Evolutionary conservation across 1,140 invertebrate genomes (phyloP).

Genomic region (Meloidogyne chitwoodi): DNA sequence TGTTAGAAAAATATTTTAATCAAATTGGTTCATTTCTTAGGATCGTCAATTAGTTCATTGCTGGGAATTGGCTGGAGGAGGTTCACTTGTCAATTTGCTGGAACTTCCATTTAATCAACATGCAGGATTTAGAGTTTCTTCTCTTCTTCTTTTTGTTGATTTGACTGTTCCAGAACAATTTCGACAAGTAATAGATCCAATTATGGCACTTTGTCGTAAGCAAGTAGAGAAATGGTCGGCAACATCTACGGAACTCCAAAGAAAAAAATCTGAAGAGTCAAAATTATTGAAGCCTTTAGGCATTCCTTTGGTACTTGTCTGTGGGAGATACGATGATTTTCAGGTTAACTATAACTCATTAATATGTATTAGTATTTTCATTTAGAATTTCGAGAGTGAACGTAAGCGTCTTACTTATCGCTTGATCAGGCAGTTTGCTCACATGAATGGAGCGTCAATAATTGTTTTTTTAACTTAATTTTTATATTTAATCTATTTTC

Average conservation of each 20-base stretch:
- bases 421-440: slow-evolving; percentile 29
- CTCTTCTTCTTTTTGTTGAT: slow-evolving; percentile 26
- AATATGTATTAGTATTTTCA: neutral
- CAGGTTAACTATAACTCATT: slow-evolving; percentile 5
- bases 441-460: slow-evolving; percentile 30
- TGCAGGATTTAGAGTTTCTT: slow-evolving; percentile 3
- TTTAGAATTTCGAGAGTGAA: slow-evolving; percentile 31
- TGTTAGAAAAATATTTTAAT: neutral
- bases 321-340: slow-evolving; percentile 26
- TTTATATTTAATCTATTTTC: neutral
- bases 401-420: slow-evolving; percentile 21
- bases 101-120: slow-evolving; percentile 10
- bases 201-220: slow-evolving; percentile 11
- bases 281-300: slow-evolving; percentile 17
- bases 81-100: slow-evolving; percentile 22
- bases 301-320: slow-evolving; percentile 16
- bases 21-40: neutral
- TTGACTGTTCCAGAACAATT: slow-evolving; percentile 23
- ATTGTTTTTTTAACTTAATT: neutral
- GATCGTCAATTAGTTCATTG: slow-evolving; percentile 22
- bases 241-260: neutral
- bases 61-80: slow-evolving; percentile 33
- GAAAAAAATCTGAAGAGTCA: neutral
- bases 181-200: slow-evolving; percentile 21
- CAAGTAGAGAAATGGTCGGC: neutral